Evolutionary conservation across 2,113 vertebrate species (phyloP), one percentile per base, ranked within the genome.

Genomic region (Oreotrochilus melanogaster): DNA sequence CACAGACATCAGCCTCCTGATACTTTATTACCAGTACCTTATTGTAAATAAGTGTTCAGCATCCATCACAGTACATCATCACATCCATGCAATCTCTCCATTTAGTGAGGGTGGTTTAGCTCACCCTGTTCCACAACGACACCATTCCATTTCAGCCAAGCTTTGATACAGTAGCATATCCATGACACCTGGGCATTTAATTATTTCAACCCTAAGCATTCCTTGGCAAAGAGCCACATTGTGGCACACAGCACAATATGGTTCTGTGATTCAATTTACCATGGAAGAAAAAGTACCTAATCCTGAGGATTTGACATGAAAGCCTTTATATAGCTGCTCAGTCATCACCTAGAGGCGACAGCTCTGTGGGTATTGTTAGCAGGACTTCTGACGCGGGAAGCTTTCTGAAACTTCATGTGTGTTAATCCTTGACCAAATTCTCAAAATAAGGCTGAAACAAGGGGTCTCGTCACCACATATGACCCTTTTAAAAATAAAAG

Each of bases 221-320:
- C 18, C 72, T 93, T 94, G 97, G 95, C 95, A 69, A 85, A 60
- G 4, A 87, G 92, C 88, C 92, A 87, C 73, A 54, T 75, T 33
- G 54, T 58, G 70, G 95, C 92, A 95, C 71, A 35, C 21, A 53
- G 35, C 67, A 74, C 2, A 58, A 43, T 53, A 33, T 31, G 53
- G 69, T 80, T 91, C 83, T 81, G 50, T 66, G 75, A 87, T 71
- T 96, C 65, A 66, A 57, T 80, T 87, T 94, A 91, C 60, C n/a
- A 2, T 31, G 61, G 92, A 83, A 90, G 80, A 96, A 94, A 86
- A 94, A 58, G 80, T 15, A 8, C 84, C 83, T 96, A 74, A 97
- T 97, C 82, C 95, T n/a, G 16, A 60, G 93, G 97, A 92, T 97
- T 94, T 96, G 88, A 78, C 13, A 73, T 79, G 94, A 94, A 94